Evolutionary conservation across 2,113 vertebrate genomes (phyloP), one percentile per base, ranked within the genome.

Genomic region (Neolamprologus sp.): DNA sequence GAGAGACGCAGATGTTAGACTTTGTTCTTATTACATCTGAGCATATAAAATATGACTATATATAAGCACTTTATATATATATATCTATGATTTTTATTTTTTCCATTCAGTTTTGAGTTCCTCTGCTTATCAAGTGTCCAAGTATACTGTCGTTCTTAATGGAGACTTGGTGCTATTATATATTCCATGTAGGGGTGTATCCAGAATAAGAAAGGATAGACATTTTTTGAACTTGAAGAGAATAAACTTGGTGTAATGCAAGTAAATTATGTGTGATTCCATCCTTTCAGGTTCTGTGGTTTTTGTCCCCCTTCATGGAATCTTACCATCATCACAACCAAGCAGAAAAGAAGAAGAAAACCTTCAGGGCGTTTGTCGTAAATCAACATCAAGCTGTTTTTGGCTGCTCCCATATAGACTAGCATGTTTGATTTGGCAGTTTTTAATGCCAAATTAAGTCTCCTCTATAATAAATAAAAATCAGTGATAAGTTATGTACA

Each of bases 251-350:
- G 40, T 73, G 35, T 35, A 14, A 60, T 28, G 12, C 19, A 49
- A 26, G 7, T 35, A 19, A 23, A 73, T 81, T 65, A 40, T 47
- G 6, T 53, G 3, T 55, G 23, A 83, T 23, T 31, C n/a, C 49
- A 71, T 87, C 12, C 40, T 28, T 79, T 87, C 71, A 60, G 21
- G 37, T 71, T 63, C 78, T 83, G 35, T 47, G 51, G 1, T 12
- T 84, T 84, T 75, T 47, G 21, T 60, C 45, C 53, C 75, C 85
- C 87, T 86, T 80, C 83, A 90, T 86, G 83, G 81, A 88, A 89
- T 84, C 90, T 87, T 91, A 91, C 85, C 87, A 83, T 81, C 40
- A 60, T 28, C 17, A 4, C 26, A 85, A 90, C 51, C 81, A 86
- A 87, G 85, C 16, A 42, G 58, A 47, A 65, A 80, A 80, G 16